Conservation (phyloP, 1,140 invertebrate species). For the Microplitis mediator region DNA sequence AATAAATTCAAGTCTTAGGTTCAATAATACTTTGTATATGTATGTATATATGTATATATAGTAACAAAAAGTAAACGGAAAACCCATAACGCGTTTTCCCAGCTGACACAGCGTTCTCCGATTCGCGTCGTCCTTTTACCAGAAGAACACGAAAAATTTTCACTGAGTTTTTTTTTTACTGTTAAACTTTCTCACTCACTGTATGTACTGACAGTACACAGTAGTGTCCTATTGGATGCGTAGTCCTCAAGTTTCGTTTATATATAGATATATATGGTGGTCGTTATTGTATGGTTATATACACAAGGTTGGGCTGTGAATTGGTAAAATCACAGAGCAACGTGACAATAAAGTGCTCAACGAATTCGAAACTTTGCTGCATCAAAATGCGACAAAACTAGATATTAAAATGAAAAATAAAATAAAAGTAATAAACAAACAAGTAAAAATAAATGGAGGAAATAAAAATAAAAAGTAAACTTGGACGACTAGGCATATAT, state of each 20-base stretch:
- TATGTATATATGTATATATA: neutral
- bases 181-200: constrained; percentile 24
- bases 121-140: neutral
- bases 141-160: constrained; percentile 28
- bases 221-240: constrained; percentile 27
- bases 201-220: too few relatives aligned
- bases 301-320: too few relatives aligned
- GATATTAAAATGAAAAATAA: too few relatives aligned
- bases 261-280: too few relatives aligned
- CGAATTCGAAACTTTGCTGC: too few relatives aligned
- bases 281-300: too few relatives aligned
- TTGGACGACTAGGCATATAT: neutral
- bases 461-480: neutral
- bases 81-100: constrained; percentile 18
- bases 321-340: too few relatives aligned
- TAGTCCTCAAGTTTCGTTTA: constrained; percentile 5
- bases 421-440: too few relatives aligned
- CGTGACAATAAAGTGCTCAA: too few relatives aligned
- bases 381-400: too few relatives aligned
- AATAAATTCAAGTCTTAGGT: too few relatives aligned
- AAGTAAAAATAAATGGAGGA: neutral
- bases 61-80: constrained; percentile 6
- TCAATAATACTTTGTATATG: neutral
- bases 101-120: constrained; percentile 35
- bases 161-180: neutral